Evolutionary conservation across 2,797 vertebrate genomes (phyloP).

Genomic region (Acanthurus leucopareius): DNA sequence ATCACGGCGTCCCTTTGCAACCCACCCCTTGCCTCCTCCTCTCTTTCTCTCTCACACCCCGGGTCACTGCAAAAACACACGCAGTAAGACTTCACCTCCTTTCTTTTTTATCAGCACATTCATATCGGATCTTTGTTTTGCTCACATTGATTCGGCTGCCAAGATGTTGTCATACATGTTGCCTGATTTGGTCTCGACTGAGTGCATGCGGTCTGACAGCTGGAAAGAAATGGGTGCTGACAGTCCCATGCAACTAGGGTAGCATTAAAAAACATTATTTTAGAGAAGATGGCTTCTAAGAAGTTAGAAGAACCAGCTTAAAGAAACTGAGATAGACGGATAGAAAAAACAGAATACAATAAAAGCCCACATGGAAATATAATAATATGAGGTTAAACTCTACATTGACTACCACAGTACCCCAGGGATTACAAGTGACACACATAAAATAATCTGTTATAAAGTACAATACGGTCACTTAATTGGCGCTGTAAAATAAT

Average conservation of each 20-base stretch:
- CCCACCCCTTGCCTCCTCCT: background rate
- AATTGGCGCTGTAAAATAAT: background rate
- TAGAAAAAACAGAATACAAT: no score
- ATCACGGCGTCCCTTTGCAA: slow-evolving; percentile 37
- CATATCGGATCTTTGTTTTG: slow-evolving; percentile 3
- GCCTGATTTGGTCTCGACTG: no score
- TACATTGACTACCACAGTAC: no score
- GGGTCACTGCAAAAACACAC: slow-evolving; percentile 46
- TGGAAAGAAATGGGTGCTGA: slow-evolving; percentile 8
- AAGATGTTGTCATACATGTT: no score
- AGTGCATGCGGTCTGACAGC: no score
- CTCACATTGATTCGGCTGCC: no score
- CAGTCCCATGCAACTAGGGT: slow-evolving; percentile 13
- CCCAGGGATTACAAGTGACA: no score
- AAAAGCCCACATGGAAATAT: no score
- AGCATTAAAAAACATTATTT: background rate
- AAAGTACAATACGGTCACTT: background rate
- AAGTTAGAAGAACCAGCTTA: no score
- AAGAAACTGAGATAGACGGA: no score
- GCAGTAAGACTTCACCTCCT: slow-evolving; percentile 30
- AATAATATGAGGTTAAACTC: no score
- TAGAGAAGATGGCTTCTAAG: no score
- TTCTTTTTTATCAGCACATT: slow-evolving; percentile 13
- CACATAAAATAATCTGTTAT: background rate
- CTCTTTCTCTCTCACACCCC: background rate